These are phyloP conservation scores for Andinoacara biseriatus DNA, from an alignment of 2,113 vertebrate genomes.

Conservation along the genomic window DNA sequence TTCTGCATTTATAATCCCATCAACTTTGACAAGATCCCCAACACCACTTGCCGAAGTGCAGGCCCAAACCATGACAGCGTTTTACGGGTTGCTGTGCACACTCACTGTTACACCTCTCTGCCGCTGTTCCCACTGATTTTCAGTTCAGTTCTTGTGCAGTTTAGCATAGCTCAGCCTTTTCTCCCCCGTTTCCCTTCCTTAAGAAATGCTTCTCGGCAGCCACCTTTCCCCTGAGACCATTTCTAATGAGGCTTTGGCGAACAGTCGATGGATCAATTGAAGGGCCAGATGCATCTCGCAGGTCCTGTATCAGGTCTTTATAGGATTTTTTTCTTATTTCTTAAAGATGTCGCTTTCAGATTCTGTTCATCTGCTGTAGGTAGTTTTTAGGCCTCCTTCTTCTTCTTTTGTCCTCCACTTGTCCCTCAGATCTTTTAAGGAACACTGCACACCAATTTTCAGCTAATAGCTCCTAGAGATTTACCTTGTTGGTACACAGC, in stretches of 20 bases:
- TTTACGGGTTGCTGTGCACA: neutral
- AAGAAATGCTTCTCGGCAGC: neutral
- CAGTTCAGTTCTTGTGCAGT: neutral
- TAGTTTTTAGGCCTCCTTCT: no score
- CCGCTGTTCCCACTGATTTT: neutral
- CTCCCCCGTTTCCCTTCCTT: neutral
- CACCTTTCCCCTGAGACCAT: neutral
- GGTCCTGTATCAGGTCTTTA: neutral
- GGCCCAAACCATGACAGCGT: neutral
- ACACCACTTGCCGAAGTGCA: neutral
- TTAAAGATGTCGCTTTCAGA: neutral
- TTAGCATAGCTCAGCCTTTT: neutral
- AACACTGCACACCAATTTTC: neutral
- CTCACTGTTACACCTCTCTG: neutral
- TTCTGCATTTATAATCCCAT: neutral
- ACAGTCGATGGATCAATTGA: neutral
- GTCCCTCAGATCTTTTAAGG: neutral
- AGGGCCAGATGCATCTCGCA: neutral
- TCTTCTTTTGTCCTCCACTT: neutral
- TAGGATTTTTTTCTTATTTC: neutral
- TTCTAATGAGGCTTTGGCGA: neutral
- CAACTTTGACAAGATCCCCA: neutral
- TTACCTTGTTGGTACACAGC: neutral
- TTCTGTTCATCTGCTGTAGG: neutral
- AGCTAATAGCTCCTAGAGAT: neutral